A percentile compares a stretch with the other conserved stretches of the same genome.
Evolutionary conservation across 2,797 vertebrate genomes (phyloP).

Genomic region (Cyprinodon diabolis): DNA sequence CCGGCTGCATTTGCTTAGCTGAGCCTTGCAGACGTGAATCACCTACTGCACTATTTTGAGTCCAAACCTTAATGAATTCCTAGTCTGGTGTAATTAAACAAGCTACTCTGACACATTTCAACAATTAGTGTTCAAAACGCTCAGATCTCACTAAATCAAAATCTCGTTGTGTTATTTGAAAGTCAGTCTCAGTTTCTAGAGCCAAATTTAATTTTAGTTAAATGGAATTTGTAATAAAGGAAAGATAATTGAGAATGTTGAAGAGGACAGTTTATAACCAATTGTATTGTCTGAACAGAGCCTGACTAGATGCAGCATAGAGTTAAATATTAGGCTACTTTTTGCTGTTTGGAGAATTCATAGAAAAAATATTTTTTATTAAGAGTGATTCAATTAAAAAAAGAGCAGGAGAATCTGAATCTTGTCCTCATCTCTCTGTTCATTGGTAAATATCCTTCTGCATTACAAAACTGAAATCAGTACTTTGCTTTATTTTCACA

Average conservation of each 20-base stretch:
- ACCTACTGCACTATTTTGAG: constrained; percentile 49
- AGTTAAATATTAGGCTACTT: background rate
- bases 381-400: background rate
- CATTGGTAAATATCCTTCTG: constrained; percentile 14
- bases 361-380: background rate
- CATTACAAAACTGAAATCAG: constrained; percentile 20
- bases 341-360: background rate
- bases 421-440: constrained; percentile 5
- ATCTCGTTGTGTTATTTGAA: constrained; percentile 48
- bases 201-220: constrained; percentile 61
- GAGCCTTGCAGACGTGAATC: constrained; percentile 27
- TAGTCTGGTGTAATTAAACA: constrained; percentile 62
- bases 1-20: constrained; percentile 25
- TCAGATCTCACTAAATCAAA: constrained; percentile 63
- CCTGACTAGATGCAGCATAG: constrained; percentile 8
- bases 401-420: background rate
- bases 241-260: constrained; percentile 51
- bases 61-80: constrained; percentile 43
- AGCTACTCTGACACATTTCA: constrained; percentile 68
- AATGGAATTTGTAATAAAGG: constrained; percentile 64
- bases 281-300: constrained; percentile 5
- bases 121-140: constrained; percentile 69
- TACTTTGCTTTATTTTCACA: constrained; percentile 39
- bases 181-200: constrained; percentile 43
- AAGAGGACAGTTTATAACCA: constrained; percentile 28